phyloP scores from a whole-genome alignment of 1,140 invertebrate species.

The Anthonomus grandis region DNA sequence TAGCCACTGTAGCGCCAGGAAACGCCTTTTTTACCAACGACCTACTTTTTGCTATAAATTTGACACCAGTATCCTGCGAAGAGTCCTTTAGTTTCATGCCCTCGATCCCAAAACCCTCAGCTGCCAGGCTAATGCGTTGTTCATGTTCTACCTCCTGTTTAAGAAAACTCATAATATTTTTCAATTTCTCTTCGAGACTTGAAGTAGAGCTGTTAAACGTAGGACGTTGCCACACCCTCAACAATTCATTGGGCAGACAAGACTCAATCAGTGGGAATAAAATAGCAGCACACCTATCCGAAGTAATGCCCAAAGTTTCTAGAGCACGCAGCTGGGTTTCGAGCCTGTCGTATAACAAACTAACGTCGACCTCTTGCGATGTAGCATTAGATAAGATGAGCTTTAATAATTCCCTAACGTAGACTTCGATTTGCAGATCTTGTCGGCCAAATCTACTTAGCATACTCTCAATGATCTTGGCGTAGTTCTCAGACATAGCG shows the following conservation, averaged over 20 bases:
- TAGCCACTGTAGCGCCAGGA: no score
- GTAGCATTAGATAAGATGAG: no score
- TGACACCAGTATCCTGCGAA: no score
- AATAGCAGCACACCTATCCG: conserved; percentile 8
- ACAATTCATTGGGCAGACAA: conserved; percentile 5
- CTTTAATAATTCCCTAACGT: no score
- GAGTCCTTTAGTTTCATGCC: not conserved
- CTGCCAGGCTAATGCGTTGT: conserved; percentile 3
- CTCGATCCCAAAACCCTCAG: conserved; percentile 4
- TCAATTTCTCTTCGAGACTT: not conserved
- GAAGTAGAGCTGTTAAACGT: not conserved
- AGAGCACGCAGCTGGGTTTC: conserved; percentile 9
- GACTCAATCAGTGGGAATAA: conserved; percentile 12
- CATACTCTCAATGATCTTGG: no score
- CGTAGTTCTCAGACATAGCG: no score
- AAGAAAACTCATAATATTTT: conserved; percentile 3
- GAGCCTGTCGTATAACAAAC: no score
- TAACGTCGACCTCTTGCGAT: no score
- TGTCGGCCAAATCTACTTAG: not conserved
- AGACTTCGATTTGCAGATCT: not conserved
- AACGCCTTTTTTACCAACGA: no score
- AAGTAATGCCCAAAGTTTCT: conserved; percentile 10
- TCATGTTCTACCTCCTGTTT: conserved; percentile 10
- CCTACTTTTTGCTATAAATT: no score
- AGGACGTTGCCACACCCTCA: conserved; percentile 9